Evolutionary conservation across 2,888 invertebrate genomes (phyloP).

Genomic region (Polyploca ridens): DNA sequence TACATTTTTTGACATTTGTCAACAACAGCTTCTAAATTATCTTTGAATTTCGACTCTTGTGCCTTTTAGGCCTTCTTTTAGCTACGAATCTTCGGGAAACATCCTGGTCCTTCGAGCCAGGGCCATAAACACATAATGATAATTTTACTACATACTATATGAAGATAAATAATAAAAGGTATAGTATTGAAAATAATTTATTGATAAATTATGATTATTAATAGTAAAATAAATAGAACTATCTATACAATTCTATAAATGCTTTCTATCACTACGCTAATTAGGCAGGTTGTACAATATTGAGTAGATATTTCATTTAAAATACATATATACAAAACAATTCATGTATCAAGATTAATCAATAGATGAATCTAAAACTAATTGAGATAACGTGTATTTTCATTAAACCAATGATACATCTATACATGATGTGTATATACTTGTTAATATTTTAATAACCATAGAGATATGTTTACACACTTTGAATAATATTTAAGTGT

Average conservation of each 20-base stretch:
- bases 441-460: neutral
- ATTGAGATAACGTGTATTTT: neutral
- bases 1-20: too few relatives aligned
- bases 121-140: neutral
- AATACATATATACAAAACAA: neutral
- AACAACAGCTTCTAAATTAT: too few relatives aligned
- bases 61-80: too few relatives aligned
- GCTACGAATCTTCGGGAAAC: neutral
- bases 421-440: neutral
- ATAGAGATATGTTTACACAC: neutral
- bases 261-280: constrained; percentile 46
- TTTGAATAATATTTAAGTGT: too few relatives aligned
- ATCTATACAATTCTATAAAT: constrained; percentile 42
- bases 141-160: constrained; percentile 3
- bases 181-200: constrained; percentile 41
- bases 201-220: constrained; percentile 19
- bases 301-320: constrained; percentile 3
- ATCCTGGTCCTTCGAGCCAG: neutral
- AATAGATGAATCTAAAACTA: neutral
- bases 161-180: neutral
- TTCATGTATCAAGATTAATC: neutral
- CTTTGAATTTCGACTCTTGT: too few relatives aligned
- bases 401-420: neutral
- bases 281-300: constrained; percentile 7
- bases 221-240: constrained; percentile 22